phyloP scores from a whole-genome alignment of 2,113 vertebrate genomes.

The Dasyurus viverrinus region DNA sequence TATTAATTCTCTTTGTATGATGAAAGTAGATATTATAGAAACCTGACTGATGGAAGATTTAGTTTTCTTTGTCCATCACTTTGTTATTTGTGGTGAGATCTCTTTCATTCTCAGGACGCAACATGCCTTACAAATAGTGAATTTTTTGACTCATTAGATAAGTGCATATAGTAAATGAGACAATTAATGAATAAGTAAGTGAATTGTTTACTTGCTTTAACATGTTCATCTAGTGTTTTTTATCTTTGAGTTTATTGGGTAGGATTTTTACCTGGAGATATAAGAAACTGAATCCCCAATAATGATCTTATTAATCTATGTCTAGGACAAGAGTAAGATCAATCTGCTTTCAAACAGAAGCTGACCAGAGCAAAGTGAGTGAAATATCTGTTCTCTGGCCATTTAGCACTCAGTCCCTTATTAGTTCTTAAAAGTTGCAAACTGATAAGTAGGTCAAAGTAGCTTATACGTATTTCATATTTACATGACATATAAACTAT shows the following conservation, averaged over 20 bases:
- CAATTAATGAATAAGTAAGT: not conserved
- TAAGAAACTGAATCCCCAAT: not conserved
- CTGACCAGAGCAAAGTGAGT: not conserved
- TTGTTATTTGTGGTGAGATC: not conserved
- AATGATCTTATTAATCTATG: not conserved
- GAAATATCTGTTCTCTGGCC: not conserved
- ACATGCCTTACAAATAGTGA: not conserved
- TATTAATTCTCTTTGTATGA: not conserved
- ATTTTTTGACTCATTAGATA: not conserved
- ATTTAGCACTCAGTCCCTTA: not conserved
- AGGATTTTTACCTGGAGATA: slow-evolving; percentile 19
- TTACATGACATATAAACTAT: not conserved
- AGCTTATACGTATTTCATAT: not conserved
- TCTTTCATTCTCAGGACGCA: not conserved
- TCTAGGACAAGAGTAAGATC: not conserved
- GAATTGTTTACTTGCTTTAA: not conserved
- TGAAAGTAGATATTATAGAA: not conserved
- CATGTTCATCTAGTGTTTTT: not conserved
- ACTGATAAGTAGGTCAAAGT: not conserved
- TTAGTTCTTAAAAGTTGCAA: not conserved
- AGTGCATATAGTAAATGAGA: not conserved
- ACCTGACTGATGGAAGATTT: not conserved
- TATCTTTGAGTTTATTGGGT: not conserved
- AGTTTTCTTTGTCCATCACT: not conserved
- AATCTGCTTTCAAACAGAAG: fast-evolving